Evolutionary conservation across 2,113 vertebrate genomes (phyloP).

Genomic region (Dicerorhinus sumatrensis): DNA sequence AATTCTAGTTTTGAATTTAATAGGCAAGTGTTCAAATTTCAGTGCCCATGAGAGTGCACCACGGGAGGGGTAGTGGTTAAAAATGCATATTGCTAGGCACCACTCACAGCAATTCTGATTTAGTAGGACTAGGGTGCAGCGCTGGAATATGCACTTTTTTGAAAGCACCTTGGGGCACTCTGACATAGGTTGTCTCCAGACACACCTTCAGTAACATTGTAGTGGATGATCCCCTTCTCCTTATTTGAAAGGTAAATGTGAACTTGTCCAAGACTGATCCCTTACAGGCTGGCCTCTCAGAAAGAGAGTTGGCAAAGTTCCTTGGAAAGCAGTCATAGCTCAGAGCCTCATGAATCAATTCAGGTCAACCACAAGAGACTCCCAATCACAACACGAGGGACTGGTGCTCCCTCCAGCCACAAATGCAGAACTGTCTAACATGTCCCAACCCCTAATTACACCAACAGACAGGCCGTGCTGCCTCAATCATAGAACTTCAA

Average conservation of each 20-base stretch:
- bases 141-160: background rate
- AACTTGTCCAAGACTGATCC: background rate
- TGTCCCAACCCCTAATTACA: background rate
- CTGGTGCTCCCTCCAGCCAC: background rate
- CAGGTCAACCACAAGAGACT: background rate
- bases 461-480: background rate
- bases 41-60: background rate
- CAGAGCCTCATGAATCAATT: background rate
- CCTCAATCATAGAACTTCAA: background rate
- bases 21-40: background rate
- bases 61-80: background rate
- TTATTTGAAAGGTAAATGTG: background rate
- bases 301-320: background rate
- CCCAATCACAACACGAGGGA: background rate
- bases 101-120: background rate
- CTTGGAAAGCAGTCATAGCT: background rate
- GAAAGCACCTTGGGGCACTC: background rate
- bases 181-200: background rate
- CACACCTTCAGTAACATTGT: background rate
- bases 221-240: background rate
- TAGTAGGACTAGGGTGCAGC: background rate
- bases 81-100: background rate
- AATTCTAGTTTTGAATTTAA: background rate
- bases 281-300: background rate
- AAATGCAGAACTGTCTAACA: no score